Conservation (phyloP, 2,888 invertebrate genomes). For the Cybosia mesomella region DNA sequence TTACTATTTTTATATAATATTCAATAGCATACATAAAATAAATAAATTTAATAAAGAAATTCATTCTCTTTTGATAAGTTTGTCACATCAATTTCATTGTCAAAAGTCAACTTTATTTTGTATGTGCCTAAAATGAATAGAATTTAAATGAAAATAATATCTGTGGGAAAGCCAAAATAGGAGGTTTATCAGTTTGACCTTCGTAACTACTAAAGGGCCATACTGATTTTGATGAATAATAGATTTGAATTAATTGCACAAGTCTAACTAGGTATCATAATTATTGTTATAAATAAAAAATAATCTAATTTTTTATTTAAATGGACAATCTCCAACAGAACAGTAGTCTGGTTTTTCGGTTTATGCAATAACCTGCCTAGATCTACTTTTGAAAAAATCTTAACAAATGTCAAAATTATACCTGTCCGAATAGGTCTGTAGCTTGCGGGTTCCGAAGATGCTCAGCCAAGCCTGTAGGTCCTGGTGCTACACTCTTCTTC, state of each 20-base stretch:
- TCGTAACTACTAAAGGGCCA: background rate
- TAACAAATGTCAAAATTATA: conserved; percentile 43
- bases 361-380: background rate
- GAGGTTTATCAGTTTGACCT: background rate
- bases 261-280: too few species aligned
- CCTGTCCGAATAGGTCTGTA: conserved; percentile 97
- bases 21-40: background rate
- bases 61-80: background rate
- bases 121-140: too few species aligned
- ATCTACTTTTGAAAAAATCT: background rate
- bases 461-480: conserved; percentile 96
- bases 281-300: too few species aligned
- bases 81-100: too few species aligned
- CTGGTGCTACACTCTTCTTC: conserved; percentile 99
- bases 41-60: background rate
- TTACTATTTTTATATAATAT: background rate
- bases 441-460: conserved; percentile 94
- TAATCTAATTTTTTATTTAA: too few species aligned
- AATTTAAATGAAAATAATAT: too few species aligned
- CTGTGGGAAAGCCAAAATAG: background rate
- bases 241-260: too few species aligned
- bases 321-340: too few species aligned
- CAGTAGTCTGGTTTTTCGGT: background rate
- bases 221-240: background rate
- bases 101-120: too few species aligned